phyloP scores from a whole-genome alignment of 2,888 invertebrate species.

The Omphaloscelis lunosa region DNA sequence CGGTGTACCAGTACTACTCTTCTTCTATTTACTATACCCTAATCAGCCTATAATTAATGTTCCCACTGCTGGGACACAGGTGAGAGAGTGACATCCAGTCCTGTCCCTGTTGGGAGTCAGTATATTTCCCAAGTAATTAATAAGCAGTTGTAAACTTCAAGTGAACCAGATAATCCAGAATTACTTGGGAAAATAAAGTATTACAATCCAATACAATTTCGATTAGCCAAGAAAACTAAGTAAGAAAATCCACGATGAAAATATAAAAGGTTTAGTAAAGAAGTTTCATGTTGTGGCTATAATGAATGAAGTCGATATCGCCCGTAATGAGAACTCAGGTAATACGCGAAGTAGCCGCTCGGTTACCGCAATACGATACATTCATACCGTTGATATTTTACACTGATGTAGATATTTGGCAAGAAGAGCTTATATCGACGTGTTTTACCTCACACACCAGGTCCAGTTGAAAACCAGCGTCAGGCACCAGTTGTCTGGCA shows the following conservation, averaged over 20 bases:
- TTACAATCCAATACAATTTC: slow-evolving; percentile 14
- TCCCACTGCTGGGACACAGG: too few relatives aligned
- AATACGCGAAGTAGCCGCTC: slow-evolving; percentile 42
- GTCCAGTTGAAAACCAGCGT: too few relatives aligned
- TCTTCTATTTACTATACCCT: too few relatives aligned
- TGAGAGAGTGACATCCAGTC: too few relatives aligned
- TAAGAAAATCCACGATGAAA: slow-evolving; percentile 9
- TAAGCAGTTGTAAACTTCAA: not conserved
- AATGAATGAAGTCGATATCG: slow-evolving; percentile 58
- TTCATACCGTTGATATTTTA: slow-evolving; percentile 52
- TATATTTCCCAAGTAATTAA: too few relatives aligned
- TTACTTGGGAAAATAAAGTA: not conserved
- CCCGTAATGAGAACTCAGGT: slow-evolving; percentile 52
- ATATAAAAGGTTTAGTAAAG: slow-evolving; percentile 27
- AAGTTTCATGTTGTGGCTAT: slow-evolving; percentile 40
- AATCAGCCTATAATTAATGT: too few relatives aligned
- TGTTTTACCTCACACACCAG: too few relatives aligned
- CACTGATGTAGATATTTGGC: slow-evolving; percentile 27
- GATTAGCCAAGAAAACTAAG: slow-evolving; percentile 24
- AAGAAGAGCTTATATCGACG: too few relatives aligned
- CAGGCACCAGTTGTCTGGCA: too few relatives aligned
- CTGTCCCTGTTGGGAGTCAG: too few relatives aligned
- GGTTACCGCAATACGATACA: slow-evolving; percentile 59
- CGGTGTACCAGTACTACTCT: too few relatives aligned
- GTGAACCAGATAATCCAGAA: not conserved